Evolutionary conservation across 2,888 invertebrate genomes (phyloP).

Genomic region (Stegophylla sp.): DNA sequence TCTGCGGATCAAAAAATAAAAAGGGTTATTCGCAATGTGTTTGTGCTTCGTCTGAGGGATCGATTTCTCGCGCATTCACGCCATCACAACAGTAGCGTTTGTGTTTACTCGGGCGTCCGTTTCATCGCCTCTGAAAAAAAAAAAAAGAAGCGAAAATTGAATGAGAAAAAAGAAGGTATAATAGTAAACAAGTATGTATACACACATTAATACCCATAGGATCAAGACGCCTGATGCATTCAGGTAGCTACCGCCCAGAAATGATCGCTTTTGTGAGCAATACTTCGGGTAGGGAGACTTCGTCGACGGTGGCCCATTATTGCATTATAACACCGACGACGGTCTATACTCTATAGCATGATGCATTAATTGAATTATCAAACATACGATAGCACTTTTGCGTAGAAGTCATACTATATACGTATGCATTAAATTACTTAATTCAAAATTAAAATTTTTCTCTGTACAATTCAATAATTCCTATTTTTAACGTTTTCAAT

Average conservation of each 20-base stretch:
- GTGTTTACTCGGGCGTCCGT: conserved; percentile 38
- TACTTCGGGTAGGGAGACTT: neutral
- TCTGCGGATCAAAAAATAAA: conserved; percentile 28
- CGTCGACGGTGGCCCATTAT: neutral
- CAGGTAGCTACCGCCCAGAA: conserved; percentile 26
- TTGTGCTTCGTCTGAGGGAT: conserved; percentile 37
- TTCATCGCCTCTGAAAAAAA: conserved; percentile 47
- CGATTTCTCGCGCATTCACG: conserved; percentile 45
- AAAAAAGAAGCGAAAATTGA: conserved; percentile 13
- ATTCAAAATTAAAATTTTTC: too few species aligned
- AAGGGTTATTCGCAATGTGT: conserved; percentile 38
- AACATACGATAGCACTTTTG: neutral
- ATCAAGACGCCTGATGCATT: conserved; percentile 34
- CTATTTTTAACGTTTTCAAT: too few species aligned
- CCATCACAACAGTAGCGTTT: conserved; percentile 16
- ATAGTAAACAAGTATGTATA: conserved; percentile 26
- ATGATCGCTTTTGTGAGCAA: conserved; percentile 25
- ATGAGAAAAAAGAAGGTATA: conserved; percentile 12
- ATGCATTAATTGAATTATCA: conserved; percentile 1
- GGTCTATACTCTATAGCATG: neutral
- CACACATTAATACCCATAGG: neutral
- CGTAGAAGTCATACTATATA: too few species aligned
- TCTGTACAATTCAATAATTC: too few species aligned
- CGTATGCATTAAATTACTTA: too few species aligned
- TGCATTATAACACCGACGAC: neutral